Base-by-base conservation (phyloP, 2,113 vertebrate genomes). In the Redunca redunca region DNA sequence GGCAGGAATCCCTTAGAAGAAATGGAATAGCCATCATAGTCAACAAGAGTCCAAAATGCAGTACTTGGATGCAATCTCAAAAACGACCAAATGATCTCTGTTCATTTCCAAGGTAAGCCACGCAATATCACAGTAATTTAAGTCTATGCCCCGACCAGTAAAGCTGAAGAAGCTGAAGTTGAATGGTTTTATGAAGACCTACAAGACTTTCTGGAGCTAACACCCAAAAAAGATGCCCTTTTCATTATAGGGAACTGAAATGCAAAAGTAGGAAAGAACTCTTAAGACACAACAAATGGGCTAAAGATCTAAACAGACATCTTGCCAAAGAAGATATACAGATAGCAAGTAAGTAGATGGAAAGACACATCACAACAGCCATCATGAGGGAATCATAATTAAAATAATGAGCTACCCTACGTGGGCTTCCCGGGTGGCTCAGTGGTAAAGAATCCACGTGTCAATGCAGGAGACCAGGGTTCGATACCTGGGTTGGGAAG, bases 361-460 rank as follows among this genome's bases (percentile, higher is more conserved):
- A 30, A 60, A 60, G 58, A 60, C 26, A 60, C 58, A 30, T 60
- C 2, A 60, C 12, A 30, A 60, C 58, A 30, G 13, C 58, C 0
- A 16, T 25, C 83, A 26, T 16, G 0, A 15, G 52, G 43, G 19
- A 77, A n/a, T 1, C 1, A 16, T 55, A 28, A 36, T 11, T 1
- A 10, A 52, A 60, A 48, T 23, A 60, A 10, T 0, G 21, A 67
- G 57, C 21, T 7, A 9, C 23, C 21, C 36, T 10, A 6, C 9
- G 17, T 36, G 64, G 62, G n/a, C 64, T 21, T 71, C n/a, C n/a
- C 19, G 1, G n/a, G 62, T n/a, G 64, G 64, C n/a, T 36, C 64
- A 11, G 17, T 64, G 64, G 64, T 71, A 36, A 71, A 71, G 64
- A 71, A 71, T 36, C 17, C 64, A 36, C 4, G 0, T 19, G 64